These are phyloP conservation scores for Nannobrachium achirus DNA, from an alignment of 2,113 vertebrate species.

Conservation along the genomic window DNA sequence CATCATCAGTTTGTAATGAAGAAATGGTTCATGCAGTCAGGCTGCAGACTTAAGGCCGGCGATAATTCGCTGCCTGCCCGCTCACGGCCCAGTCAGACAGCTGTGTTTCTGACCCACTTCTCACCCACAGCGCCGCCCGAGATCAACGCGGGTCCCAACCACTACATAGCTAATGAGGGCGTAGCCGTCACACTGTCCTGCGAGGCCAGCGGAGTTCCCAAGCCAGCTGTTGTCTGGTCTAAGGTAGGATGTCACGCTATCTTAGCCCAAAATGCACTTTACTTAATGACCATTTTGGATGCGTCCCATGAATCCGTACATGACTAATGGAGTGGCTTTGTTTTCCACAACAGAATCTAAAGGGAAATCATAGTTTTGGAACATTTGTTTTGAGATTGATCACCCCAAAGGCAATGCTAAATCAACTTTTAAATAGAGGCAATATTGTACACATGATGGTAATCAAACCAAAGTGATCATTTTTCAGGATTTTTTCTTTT, in stretches of 20 bases:
- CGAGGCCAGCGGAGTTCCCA: slow-evolving; percentile 80
- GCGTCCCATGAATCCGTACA: slow-evolving; percentile 17
- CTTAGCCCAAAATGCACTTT: slow-evolving; percentile 13
- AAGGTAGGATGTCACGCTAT: slow-evolving; percentile 80
- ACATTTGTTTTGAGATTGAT: slow-evolving; percentile 20
- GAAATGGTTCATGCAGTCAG: slow-evolving; percentile 56
- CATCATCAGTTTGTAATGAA: slow-evolving; percentile 73
- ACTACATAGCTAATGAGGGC: slow-evolving; percentile 84
- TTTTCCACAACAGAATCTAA: slow-evolving; percentile 30
- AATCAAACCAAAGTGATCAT: slow-evolving; percentile 16
- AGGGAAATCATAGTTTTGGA: slow-evolving; percentile 31
- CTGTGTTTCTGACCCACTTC: slow-evolving; percentile 69
- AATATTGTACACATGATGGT: neutral
- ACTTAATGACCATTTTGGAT: slow-evolving; percentile 35
- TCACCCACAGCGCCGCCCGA: slow-evolving; percentile 87
- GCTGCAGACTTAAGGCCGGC: slow-evolving; percentile 31
- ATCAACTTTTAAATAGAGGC: slow-evolving; percentile 1
- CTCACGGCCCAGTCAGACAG: slow-evolving; percentile 54
- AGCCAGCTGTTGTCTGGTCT: slow-evolving; percentile 85
- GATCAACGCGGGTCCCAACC: slow-evolving; percentile 81
- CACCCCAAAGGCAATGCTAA: slow-evolving; percentile 20
- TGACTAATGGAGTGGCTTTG: slow-evolving; percentile 31
- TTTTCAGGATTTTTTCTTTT: no score
- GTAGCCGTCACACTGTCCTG: slow-evolving; percentile 81
- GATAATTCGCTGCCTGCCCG: slow-evolving; percentile 42